A percentile compares a stretch with the other conserved stretches of the same genome.
These are phyloP conservation scores for Bovichtus diacanthus DNA, from an alignment of 2,797 vertebrate species.

Conservation along the genomic window DNA sequence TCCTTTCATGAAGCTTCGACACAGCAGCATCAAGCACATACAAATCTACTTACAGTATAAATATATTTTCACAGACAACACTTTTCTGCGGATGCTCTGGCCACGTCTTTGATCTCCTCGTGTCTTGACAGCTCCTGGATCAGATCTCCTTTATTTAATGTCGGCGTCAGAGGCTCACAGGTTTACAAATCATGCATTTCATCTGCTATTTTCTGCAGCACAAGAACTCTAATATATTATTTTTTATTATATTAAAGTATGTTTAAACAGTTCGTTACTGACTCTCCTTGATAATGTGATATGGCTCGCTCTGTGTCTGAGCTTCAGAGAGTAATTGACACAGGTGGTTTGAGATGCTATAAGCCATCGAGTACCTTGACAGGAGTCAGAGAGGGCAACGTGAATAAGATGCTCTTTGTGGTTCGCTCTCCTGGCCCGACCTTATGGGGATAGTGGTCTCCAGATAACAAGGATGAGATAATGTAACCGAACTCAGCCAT, in stretches of 20 bases:
- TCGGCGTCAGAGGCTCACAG: constrained; percentile 4
- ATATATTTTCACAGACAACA: constrained; percentile 38
- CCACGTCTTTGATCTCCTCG: constrained; percentile 54
- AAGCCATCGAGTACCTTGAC: constrained; percentile 13
- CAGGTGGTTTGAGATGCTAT: constrained; percentile 33
- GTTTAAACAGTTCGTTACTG: background rate
- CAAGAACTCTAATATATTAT: background rate
- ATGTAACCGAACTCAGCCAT: background rate
- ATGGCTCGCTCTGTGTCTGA: background rate
- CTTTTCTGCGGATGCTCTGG: constrained; percentile 40
- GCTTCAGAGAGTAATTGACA: constrained; percentile 27
- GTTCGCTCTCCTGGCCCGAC: background rate
- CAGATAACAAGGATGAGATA: constrained; percentile 18
- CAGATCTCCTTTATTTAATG: constrained; percentile 47
- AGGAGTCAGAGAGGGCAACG: constrained; percentile 17
- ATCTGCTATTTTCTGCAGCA: background rate
- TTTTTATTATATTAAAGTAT: background rate
- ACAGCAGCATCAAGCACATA: constrained; percentile 20
- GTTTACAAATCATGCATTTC: constrained; percentile 1
- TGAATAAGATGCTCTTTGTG: constrained; percentile 34
- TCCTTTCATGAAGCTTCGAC: constrained; percentile 30
- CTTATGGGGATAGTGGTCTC: constrained; percentile 1
- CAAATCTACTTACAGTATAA: constrained; percentile 44
- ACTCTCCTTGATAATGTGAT: background rate
- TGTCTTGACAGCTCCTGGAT: constrained; percentile 52